Base-by-base conservation (phyloP, 2,113 vertebrate species). In the Grantiella picta region DNA sequence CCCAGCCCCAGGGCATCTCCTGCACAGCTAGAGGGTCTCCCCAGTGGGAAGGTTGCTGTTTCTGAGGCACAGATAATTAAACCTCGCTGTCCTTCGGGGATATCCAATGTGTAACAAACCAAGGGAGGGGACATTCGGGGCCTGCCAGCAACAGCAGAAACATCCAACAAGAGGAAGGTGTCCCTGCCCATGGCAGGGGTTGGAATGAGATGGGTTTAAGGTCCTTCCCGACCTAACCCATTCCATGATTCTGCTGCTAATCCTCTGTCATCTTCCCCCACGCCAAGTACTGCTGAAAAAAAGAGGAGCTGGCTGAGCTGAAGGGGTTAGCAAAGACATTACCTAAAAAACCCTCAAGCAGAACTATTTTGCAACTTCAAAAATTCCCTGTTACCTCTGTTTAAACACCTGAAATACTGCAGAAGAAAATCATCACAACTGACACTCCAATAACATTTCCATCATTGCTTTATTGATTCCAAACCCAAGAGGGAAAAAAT, bases 401-500 rank as follows among this genome's bases (percentile, higher is more conserved):
- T 69, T 47, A 60, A 63, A 50, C 20, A 36, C 33, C 68, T 56
- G 64, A 64, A 69, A 38, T 8, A 9, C 45, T 54, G 12, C 64
- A n/a, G 10, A 57, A 31, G 15, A 22, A 31, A 68, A 45, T 13
- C 1, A 22, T 1, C 44, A 31, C 50, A 25, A 7, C 36, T 44
- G 15, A 44, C 31, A 6, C 36, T 7, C 50, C 61, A 13, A 27
- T 24, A 20, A 52, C 38, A 47, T 52, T 45, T 47, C 36, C 22
- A 13, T 38, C 63, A 4, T 40, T 5, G 27, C 36, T 95, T 96
- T 97, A 96, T 64, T 90, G 93, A 94, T 94, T 94, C 28, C 23
- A 49, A 54, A 57, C n/a, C 14, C 8, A 0, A 53, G 10, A n/a
- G 28, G 31, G 4, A 19, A 20, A 20, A 18, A 33, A 61, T 1